Conservation (phyloP, 2,888 invertebrate genomes). For the Tiliacea citrago region DNA sequence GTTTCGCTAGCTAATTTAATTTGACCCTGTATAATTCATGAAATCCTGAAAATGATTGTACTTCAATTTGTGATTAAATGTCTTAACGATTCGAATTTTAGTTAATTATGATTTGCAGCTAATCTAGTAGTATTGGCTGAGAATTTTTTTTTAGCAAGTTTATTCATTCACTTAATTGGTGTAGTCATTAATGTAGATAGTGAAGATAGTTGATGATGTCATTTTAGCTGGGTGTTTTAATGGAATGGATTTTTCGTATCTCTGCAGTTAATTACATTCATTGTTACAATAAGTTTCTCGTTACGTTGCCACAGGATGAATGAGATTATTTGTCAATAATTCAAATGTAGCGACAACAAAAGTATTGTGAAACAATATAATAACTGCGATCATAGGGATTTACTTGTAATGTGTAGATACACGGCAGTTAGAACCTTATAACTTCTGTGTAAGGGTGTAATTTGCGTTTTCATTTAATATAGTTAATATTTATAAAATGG, state of each 20-base stretch:
- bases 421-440: slow-evolving; percentile 37
- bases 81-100: neutral
- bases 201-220: neutral
- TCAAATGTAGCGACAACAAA: slow-evolving; percentile 44
- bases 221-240: neutral
- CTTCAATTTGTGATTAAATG: neutral
- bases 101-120: neutral
- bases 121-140: neutral
- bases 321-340: slow-evolving; percentile 61
- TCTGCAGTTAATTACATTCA: slow-evolving; percentile 19
- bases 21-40: too few relatives aligned
- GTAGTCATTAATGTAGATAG: too few relatives aligned
- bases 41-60: neutral
- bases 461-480: neutral
- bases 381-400: slow-evolving; percentile 43
- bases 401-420: slow-evolving; percentile 17
- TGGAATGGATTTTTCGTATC: slow-evolving; percentile 20
- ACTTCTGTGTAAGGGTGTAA: neutral
- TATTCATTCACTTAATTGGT: neutral
- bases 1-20: too few relatives aligned
- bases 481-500: slow-evolving; percentile 50
- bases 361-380: slow-evolving; percentile 55
- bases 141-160: neutral
- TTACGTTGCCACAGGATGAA: slow-evolving; percentile 48
- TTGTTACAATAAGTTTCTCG: slow-evolving; percentile 32